phyloP scores from a whole-genome alignment of 2,113 vertebrate genomes.

The Sinocyclocheilus rhinocerous region DNA sequence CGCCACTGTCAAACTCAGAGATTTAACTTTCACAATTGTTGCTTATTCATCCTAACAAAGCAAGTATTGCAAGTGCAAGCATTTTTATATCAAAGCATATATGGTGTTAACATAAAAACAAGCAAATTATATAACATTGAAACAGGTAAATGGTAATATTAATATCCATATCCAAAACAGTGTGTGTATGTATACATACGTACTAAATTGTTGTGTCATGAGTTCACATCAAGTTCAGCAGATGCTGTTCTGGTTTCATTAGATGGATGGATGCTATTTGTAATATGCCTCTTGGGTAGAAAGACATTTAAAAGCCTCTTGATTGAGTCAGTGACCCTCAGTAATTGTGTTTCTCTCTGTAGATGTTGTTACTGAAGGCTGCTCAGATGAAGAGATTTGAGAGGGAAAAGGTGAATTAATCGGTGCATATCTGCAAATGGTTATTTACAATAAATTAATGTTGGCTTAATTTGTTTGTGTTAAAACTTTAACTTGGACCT shows the following conservation, averaged over 20 bases:
- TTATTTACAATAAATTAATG: neutral
- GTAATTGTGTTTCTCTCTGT: conserved; percentile 59
- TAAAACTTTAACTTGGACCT: conserved; percentile 33
- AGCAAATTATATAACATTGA: too few species aligned
- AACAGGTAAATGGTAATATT: too few species aligned
- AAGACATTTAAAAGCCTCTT: conserved; percentile 11
- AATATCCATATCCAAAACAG: too few species aligned
- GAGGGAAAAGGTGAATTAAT: conserved; percentile 85
- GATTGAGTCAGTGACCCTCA: neutral
- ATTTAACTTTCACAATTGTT: too few species aligned
- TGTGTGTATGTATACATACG: too few species aligned
- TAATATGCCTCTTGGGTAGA: neutral
- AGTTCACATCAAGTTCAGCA: conserved; percentile 1
- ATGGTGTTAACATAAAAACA: too few species aligned
- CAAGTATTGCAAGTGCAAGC: too few species aligned
- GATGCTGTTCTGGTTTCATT: neutral
- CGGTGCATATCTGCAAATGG: neutral
- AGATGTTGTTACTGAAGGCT: conserved; percentile 86
- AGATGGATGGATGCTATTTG: neutral
- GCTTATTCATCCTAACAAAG: too few species aligned
- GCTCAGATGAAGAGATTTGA: conserved; percentile 89
- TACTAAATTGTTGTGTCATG: neutral
- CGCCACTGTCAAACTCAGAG: too few species aligned
- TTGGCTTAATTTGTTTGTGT: neutral
- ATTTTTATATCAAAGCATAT: too few species aligned